These are phyloP conservation scores for Orchestes rusci DNA, from an alignment of 2,888 invertebrate species.

Conservation along the genomic window DNA sequence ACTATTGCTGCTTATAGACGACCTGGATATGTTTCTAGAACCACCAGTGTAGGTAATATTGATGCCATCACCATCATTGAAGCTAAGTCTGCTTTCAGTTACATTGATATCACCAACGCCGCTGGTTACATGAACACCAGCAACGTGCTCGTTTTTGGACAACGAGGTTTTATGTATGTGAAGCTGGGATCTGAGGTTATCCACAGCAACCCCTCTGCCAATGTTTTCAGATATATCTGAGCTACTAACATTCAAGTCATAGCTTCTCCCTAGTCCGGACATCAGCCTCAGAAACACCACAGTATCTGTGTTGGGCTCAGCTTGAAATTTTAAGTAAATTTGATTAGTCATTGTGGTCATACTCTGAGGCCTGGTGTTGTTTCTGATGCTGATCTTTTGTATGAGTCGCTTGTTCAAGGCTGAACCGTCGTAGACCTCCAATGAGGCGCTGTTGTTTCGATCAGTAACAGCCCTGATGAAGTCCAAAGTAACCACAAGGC, in stretches of 20 bases:
- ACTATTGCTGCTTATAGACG: slow-evolving; percentile 77
- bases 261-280: slow-evolving; percentile 69
- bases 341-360: slow-evolving; percentile 74
- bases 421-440: slow-evolving; percentile 75
- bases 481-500: slow-evolving; percentile 78
- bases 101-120: slow-evolving; percentile 94
- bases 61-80: slow-evolving; percentile 89
- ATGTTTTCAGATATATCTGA: slow-evolving; percentile 82
- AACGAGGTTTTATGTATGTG: slow-evolving; percentile 77
- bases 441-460: slow-evolving; percentile 63
- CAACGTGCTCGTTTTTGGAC: slow-evolving; percentile 81
- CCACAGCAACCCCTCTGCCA: slow-evolving; percentile 90
- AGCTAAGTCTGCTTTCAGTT: slow-evolving; percentile 80
- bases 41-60: slow-evolving; percentile 96
- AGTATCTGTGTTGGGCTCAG: slow-evolving; percentile 64
- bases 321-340: slow-evolving; percentile 72
- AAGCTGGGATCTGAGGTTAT: slow-evolving; percentile 84
- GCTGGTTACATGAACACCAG: slow-evolving; percentile 81
- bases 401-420: slow-evolving; percentile 63
- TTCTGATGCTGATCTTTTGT: slow-evolving; percentile 65
- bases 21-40: slow-evolving; percentile 81
- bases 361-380: slow-evolving; percentile 83
- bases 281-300: slow-evolving; percentile 72
- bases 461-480: slow-evolving; percentile 76
- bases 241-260: slow-evolving; percentile 81